Conservation (phyloP, 2,888 invertebrate species). For the Dryococelus australis region DNA sequence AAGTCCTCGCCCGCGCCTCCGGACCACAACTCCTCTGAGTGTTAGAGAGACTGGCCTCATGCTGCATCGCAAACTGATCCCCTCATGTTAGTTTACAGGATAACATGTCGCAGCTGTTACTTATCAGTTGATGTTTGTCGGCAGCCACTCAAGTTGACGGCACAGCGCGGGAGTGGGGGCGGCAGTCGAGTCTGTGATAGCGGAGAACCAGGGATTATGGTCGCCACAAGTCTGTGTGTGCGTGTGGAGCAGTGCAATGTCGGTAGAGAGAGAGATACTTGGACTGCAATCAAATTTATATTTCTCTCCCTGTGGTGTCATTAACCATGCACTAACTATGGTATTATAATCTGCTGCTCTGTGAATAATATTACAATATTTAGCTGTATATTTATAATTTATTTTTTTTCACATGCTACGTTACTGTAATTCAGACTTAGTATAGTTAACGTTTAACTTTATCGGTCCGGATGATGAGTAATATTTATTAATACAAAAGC, state of each 20-base stretch:
- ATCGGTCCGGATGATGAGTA: not conserved
- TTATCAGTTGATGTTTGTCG: no score
- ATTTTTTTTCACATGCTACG: not conserved
- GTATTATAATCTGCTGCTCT: conserved; percentile 3
- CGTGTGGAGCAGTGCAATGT: no score
- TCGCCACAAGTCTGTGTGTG: no score
- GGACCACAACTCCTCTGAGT: conserved; percentile 65
- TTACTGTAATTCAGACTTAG: not conserved
- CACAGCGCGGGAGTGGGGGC: no score
- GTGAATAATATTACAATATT: not conserved
- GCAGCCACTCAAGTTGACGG: not conserved
- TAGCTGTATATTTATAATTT: conserved; percentile 16
- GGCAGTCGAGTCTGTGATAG: not conserved
- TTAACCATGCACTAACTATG: not conserved
- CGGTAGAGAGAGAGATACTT: no score
- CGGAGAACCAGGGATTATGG: not conserved
- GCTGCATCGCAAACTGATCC: no score
- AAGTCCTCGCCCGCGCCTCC: conserved; percentile 55
- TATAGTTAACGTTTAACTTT: not conserved
- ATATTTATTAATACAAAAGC: not conserved
- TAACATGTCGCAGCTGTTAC: no score
- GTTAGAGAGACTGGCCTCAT: conserved; percentile 52
- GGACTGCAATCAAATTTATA: not conserved
- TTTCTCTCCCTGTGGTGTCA: not conserved
- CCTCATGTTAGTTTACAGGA: no score